Evolutionary conservation across 2,797 vertebrate genomes (phyloP), one percentile per base, ranked within the genome.

Genomic region (Syngnathus rostellatus): DNA sequence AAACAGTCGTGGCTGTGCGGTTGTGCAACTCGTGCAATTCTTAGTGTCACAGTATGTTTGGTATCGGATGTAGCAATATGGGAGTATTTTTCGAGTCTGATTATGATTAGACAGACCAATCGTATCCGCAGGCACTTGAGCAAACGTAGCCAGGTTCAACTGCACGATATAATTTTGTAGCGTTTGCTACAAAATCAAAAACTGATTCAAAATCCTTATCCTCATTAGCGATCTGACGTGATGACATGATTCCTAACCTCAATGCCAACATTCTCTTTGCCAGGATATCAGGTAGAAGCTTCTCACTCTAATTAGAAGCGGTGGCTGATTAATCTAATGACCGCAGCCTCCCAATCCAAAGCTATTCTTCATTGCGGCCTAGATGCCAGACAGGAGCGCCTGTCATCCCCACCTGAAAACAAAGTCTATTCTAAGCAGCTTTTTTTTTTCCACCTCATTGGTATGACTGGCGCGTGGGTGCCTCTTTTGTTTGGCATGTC

Each of bases 271-370:
- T 72, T 6, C 40, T 62, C 12, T 68, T 65, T 72, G 38, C 17
- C 62, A 72, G 10, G 71, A 64, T 75, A 65, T 50, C 5, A 39
- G 17, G 53, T 6, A 21, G 55, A 40, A 21, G 1, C 7, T 39
- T 39, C n/a, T n/a, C 2, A 60, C 38, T 10, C 58, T 60, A 40
- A 60, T 60, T 60, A 40, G 58, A n/a, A n/a, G 19, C 31, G 4
- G 25, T 3, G 62, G 76, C 72, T 68, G 64, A 76, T 64, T 71
- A 58, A 72, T 79, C 68, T 41, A 65, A 62, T 74, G 82, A 65
- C 74, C 70, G 72, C 68, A 81, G 37, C 53, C 11, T 25, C 21
- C 12, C 53, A 54, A 54, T 25, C 25, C 53, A 25, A 25, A 11
- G 5, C 21, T 55, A 31, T 31, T 37, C 25, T 37, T 57, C 54